These are phyloP conservation scores for Scarus forsteni DNA, from an alignment of 2,797 vertebrate species.

Conservation along the genomic window DNA sequence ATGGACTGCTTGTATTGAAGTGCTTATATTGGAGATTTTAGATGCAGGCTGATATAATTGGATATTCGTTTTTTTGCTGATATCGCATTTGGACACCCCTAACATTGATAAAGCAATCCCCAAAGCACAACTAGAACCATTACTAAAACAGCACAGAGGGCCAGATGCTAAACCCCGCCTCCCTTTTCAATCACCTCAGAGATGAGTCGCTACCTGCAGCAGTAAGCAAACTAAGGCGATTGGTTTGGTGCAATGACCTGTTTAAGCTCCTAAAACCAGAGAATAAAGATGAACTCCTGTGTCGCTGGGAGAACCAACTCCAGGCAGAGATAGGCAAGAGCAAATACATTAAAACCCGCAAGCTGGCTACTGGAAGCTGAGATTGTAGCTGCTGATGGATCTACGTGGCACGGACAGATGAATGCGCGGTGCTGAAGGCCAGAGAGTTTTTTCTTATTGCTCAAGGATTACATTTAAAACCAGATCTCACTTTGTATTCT, in stretches of 20 bases:
- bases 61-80: too few species aligned
- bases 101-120: not conserved
- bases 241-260: constrained; percentile 62
- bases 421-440: constrained; percentile 78
- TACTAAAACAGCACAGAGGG: not conserved
- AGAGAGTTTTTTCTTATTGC: constrained; percentile 77
- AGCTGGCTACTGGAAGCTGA: constrained; percentile 58
- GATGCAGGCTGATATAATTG: too few species aligned
- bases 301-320: constrained; percentile 56
- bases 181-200: constrained; percentile 11
- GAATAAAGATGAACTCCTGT: constrained; percentile 69
- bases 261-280: constrained; percentile 73
- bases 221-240: constrained; percentile 25
- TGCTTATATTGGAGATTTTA: too few species aligned
- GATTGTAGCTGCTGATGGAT: constrained; percentile 80
- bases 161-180: not conserved
- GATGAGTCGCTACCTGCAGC: constrained; percentile 36
- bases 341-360: constrained; percentile 78
- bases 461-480: constrained; percentile 84
- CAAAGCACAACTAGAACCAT: not conserved
- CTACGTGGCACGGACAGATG: constrained; percentile 70
- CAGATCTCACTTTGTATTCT: constrained; percentile 82
- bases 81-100: too few species aligned
- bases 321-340: constrained; percentile 48
- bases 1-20: too few species aligned